These are phyloP conservation scores for Nomada ruficornis DNA, from an alignment of 2,888 invertebrate species.

Conservation along the genomic window DNA sequence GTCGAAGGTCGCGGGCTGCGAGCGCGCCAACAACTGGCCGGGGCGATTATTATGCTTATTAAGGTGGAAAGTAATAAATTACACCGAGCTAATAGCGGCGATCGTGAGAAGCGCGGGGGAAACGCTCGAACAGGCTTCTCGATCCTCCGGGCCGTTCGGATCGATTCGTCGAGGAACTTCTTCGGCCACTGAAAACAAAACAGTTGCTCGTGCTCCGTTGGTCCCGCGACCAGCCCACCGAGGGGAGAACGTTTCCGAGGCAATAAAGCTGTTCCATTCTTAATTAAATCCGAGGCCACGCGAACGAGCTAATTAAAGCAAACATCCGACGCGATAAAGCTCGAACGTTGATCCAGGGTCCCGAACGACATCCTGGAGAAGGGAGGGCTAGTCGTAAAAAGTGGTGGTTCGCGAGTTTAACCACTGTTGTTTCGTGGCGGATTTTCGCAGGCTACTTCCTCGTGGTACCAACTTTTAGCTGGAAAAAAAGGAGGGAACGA, in stretches of 20 bases:
- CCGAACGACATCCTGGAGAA: background rate
- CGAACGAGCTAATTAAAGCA: constrained; percentile 79
- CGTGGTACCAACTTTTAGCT: background rate
- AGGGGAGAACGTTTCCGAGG: constrained; percentile 56
- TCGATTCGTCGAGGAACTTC: constrained; percentile 26
- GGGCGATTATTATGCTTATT: constrained; percentile 83
- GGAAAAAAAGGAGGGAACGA: background rate
- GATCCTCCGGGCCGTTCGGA: background rate
- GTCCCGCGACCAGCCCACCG: background rate
- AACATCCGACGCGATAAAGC: constrained; percentile 79
- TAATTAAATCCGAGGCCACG: constrained; percentile 82
- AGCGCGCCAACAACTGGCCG: constrained; percentile 52
- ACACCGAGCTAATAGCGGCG: constrained; percentile 71
- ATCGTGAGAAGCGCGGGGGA: constrained; percentile 74
- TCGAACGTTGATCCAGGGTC: constrained; percentile 22
- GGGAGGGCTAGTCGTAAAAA: constrained; percentile 19
- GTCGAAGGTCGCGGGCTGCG: constrained; percentile 78
- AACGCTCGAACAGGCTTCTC: constrained; percentile 7
- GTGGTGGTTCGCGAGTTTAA: background rate
- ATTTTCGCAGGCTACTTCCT: background rate
- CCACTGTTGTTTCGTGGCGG: background rate
- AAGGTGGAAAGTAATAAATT: constrained; percentile 84
- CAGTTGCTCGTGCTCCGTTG: background rate
- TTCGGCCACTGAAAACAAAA: constrained; percentile 2
- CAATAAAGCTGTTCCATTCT: constrained; percentile 82